Percentiles rank a stretch among this genome's conserved stretches.
Conservation (phyloP, 2,113 vertebrate species). For the Crotophaga sulcirostris region DNA sequence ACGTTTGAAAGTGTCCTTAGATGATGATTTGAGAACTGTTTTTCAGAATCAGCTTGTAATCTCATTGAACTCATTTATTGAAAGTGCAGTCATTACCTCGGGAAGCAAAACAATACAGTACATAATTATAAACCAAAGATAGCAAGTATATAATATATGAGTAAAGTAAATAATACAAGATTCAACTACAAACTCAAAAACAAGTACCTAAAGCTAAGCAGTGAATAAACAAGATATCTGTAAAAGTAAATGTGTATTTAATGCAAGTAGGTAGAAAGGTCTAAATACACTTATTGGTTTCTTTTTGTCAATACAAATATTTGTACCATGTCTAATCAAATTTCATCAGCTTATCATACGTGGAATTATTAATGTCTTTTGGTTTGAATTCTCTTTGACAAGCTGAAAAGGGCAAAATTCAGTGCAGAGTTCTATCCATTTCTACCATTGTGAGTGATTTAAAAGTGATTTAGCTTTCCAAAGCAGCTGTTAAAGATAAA, state of each 20-base stretch:
- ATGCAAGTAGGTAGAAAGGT: neutral
- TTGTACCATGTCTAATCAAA: neutral
- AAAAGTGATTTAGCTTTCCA: neutral
- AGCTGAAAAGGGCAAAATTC: neutral
- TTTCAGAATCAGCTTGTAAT: neutral
- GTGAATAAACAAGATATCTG: neutral
- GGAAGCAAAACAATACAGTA: neutral
- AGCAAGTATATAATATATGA: neutral
- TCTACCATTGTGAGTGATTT: neutral
- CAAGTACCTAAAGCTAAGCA: neutral
- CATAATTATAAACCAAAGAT: neutral
- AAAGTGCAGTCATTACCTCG: neutral
- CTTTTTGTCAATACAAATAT: neutral
- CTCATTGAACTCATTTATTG: neutral
- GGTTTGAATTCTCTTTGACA: neutral
- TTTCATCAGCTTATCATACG: neutral
- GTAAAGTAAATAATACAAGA: neutral
- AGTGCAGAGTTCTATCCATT: neutral
- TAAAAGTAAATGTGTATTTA: neutral
- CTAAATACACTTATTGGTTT: neutral
- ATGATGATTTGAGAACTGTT: neutral
- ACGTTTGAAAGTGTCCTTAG: neutral
- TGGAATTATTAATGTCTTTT: neutral
- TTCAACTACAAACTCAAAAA: neutral
- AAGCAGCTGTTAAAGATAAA: constrained; percentile 10